phyloP scores from a whole-genome alignment of 2,113 vertebrate species.

The pig (Sus scrofa) region DNA sequence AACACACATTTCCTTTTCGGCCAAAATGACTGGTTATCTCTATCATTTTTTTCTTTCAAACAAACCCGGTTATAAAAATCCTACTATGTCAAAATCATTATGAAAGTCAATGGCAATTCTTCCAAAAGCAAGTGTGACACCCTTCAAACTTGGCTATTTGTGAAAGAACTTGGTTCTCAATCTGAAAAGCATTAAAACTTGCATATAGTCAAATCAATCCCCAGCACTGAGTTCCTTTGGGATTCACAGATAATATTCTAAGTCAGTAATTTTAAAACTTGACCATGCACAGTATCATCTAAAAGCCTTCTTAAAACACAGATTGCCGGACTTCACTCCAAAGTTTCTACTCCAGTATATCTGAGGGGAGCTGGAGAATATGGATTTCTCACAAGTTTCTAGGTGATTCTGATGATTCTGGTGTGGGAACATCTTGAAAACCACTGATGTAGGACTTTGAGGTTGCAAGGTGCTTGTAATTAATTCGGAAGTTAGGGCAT shows the following conservation, averaged over 20 bases:
- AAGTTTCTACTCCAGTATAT: not conserved
- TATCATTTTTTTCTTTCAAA: constrained; percentile 52
- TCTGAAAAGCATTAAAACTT: constrained; percentile 19
- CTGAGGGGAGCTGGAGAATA: not conserved
- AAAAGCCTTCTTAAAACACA: not conserved
- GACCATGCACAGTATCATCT: not conserved
- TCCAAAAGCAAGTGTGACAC: not conserved
- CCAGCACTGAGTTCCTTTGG: not conserved
- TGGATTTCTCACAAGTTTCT: not conserved
- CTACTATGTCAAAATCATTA: not conserved
- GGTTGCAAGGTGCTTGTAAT: not conserved
- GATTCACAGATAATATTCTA: not conserved
- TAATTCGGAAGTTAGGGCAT: not conserved
- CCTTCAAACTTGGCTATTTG: not conserved
- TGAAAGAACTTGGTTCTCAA: not conserved
- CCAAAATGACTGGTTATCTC: not conserved
- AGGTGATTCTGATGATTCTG: not conserved
- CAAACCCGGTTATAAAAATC: constrained; percentile 49
- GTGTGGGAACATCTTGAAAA: not conserved
- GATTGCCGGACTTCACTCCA: not conserved
- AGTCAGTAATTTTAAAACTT: constrained; percentile 48
- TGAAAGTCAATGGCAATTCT: constrained; percentile 47
- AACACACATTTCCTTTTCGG: not conserved
- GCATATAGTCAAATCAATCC: not conserved
- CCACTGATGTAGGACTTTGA: not conserved